Conservation (phyloP, 2,113 vertebrate genomes). For the Rafetus swinhoei region DNA sequence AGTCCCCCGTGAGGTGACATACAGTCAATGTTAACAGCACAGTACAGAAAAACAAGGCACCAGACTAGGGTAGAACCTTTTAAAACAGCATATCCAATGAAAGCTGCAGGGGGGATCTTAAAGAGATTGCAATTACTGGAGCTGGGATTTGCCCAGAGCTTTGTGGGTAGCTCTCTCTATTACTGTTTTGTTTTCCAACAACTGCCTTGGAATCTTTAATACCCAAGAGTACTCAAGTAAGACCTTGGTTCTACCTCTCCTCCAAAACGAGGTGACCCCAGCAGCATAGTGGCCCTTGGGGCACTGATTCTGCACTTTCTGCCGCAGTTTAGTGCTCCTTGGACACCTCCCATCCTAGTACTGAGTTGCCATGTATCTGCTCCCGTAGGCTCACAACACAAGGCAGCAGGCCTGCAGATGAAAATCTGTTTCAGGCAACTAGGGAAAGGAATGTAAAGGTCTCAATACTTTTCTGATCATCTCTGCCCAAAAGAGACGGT, state of each 20-base stretch:
- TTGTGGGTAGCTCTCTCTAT: neutral
- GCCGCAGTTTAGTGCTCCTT: neutral
- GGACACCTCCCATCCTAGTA: neutral
- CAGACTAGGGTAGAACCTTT: neutral
- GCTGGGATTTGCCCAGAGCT: neutral
- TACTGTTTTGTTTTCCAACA: neutral
- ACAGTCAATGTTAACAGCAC: neutral
- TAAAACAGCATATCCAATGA: neutral
- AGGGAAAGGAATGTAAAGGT: neutral
- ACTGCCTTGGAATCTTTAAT: neutral
- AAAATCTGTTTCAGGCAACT: neutral
- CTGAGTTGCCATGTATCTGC: neutral
- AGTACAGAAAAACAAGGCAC: neutral
- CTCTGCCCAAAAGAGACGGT: neutral
- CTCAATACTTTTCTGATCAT: neutral
- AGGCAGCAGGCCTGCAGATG: neutral
- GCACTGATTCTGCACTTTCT: neutral
- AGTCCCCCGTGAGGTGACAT: rapidly evolving
- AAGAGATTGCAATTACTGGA: neutral
- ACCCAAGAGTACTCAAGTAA: neutral
- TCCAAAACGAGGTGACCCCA: neutral
- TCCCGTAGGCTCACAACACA: neutral
- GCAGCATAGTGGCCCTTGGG: neutral
- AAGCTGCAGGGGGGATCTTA: neutral
- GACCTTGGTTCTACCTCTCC: neutral